These are phyloP conservation scores for Brachionus asplanchnoidis DNA, from an alignment of 1,140 invertebrate genomes.

Conservation along the genomic window DNA sequence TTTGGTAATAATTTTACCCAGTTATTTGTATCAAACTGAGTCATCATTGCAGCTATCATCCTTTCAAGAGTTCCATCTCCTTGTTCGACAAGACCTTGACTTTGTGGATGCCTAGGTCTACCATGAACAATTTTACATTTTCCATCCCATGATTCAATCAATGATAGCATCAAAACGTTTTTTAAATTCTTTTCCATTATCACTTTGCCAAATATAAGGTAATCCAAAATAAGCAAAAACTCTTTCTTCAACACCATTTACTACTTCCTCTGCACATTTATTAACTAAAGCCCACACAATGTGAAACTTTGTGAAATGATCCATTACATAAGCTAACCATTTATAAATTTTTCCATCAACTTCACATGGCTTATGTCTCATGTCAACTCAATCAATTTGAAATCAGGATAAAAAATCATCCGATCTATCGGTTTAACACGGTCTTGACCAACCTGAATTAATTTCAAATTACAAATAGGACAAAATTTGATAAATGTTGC, in stretches of 20 bases:
- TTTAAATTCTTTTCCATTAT: constrained; percentile 1
- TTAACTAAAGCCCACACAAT: not conserved
- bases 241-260: not conserved
- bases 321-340: not conserved
- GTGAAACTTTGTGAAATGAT: not conserved
- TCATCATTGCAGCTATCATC: too few species aligned
- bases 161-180: not conserved
- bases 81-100: too few species aligned
- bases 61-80: too few species aligned
- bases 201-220: not conserved
- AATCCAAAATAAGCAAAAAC: not conserved
- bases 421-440: not conserved
- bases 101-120: too few species aligned
- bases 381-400: not conserved
- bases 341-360: not conserved
- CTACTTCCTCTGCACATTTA: constrained; percentile 1
- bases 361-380: not conserved
- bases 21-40: too few species aligned
- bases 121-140: not conserved
- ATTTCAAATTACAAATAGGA: not conserved
- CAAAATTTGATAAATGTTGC: not conserved
- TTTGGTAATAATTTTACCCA: too few species aligned
- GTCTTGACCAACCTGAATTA: not conserved
- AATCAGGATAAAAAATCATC: not conserved
- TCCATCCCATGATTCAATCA: not conserved